Percentiles rank a stretch among this genome's conserved stretches.
phyloP scores from a whole-genome alignment of 2,797 vertebrate genomes.

The Danionella dracula region DNA sequence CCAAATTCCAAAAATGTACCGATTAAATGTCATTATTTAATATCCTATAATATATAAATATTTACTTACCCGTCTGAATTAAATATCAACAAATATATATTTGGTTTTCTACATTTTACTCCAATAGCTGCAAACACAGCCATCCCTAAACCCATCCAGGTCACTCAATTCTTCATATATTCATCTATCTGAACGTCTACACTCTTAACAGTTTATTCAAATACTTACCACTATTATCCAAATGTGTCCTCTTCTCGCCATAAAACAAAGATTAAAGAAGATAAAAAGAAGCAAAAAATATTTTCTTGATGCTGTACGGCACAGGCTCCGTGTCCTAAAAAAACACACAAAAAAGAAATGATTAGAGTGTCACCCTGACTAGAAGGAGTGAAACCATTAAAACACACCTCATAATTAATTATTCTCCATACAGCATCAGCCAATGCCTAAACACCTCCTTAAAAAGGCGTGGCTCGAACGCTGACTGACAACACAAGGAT shows the following conservation, averaged over 20 bases:
- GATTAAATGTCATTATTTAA: too few relatives aligned
- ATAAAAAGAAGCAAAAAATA: background rate
- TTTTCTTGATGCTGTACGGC: background rate
- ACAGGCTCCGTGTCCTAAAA: background rate
- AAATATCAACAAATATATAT: too few relatives aligned
- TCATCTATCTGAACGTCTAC: too few relatives aligned
- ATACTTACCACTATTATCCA: background rate
- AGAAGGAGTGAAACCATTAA: background rate
- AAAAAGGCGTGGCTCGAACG: conserved; percentile 19
- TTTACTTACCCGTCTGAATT: too few relatives aligned
- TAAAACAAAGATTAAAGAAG: background rate
- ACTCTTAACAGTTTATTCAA: too few relatives aligned
- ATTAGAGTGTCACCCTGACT: background rate
- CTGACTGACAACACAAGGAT: conserved; percentile 22
- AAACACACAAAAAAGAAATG: background rate
- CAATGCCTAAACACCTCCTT: background rate
- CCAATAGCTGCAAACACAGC: too few relatives aligned
- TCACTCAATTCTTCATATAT: too few relatives aligned
- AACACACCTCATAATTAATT: background rate
- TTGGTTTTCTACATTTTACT: too few relatives aligned
- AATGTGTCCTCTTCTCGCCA: background rate
- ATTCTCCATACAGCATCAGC: too few relatives aligned
- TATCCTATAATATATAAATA: too few relatives aligned
- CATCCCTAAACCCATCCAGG: too few relatives aligned
- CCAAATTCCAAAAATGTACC: too few relatives aligned